These are phyloP conservation scores for Diadromus collaris DNA, from an alignment of 2,888 invertebrate genomes.

Conservation along the genomic window DNA sequence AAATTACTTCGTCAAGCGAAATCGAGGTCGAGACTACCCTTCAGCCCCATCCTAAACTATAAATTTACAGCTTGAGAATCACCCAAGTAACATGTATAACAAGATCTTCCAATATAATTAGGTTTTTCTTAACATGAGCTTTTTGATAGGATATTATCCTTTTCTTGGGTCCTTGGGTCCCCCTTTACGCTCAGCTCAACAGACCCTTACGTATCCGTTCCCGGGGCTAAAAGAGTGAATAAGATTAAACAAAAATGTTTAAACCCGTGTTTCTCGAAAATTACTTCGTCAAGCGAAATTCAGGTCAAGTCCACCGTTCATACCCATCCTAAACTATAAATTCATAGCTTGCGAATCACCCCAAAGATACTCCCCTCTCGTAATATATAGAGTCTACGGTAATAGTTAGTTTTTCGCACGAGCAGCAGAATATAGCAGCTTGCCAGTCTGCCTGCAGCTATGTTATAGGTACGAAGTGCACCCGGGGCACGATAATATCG, in stretches of 20 bases:
- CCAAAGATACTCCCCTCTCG: neutral
- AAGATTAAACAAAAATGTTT: neutral
- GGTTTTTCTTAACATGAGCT: too few relatives aligned
- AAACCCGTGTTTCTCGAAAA: neutral
- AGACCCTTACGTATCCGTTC: neutral
- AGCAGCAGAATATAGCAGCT: conserved; percentile 23
- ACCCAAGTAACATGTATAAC: too few relatives aligned
- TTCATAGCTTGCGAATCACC: neutral
- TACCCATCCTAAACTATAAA: neutral
- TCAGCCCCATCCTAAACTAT: neutral
- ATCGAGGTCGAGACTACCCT: neutral
- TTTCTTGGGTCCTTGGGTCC: too few relatives aligned
- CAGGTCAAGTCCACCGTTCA: neutral
- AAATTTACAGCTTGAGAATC: neutral
- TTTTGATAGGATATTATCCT: too few relatives aligned
- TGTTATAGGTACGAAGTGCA: conserved; percentile 34
- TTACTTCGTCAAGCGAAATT: neutral
- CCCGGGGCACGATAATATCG: conserved; percentile 47
- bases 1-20: neutral
- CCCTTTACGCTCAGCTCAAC: neutral
- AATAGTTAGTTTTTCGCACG: conserved; percentile 30
- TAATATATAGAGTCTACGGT: conserved; percentile 19
- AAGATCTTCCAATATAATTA: too few relatives aligned
- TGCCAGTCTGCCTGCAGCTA: conserved; percentile 13
- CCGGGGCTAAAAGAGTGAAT: neutral